Percentiles rank a stretch among this genome's conserved stretches.
Conservation (phyloP, 2,113 vertebrate species). For the Percina caprodes region DNA sequence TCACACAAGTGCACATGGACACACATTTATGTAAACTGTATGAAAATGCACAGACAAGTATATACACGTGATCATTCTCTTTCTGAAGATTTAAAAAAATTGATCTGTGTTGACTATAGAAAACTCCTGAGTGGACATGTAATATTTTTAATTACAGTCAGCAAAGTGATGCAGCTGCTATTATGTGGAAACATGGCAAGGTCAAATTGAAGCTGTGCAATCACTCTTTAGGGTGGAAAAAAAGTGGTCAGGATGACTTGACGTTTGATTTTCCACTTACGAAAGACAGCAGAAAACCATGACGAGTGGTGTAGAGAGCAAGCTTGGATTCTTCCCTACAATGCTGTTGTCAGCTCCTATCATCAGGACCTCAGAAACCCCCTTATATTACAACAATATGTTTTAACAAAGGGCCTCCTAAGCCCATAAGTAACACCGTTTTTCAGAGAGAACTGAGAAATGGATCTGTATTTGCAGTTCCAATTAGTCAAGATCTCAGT, state of each 20-base stretch:
- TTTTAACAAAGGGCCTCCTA: not conserved
- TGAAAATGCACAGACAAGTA: slow-evolving; percentile 6
- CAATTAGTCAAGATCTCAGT: slow-evolving; percentile 2
- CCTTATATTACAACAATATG: not conserved
- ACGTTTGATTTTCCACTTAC: slow-evolving; percentile 50
- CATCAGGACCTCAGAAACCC: not conserved
- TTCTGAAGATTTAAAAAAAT: slow-evolving; percentile 18
- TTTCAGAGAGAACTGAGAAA: not conserved
- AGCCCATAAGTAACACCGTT: not conserved
- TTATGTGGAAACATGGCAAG: slow-evolving; percentile 43
- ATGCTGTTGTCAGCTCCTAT: slow-evolving; percentile 24
- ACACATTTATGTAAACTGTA: not conserved
- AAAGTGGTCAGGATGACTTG: slow-evolving; percentile 20
- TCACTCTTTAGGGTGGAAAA: slow-evolving; percentile 25
- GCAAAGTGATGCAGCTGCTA: slow-evolving; percentile 41
- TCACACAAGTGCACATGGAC: not conserved
- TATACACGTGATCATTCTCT: slow-evolving; percentile 3
- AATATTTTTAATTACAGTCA: slow-evolving; percentile 52
- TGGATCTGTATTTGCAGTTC: slow-evolving; percentile 23
- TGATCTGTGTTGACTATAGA: slow-evolving; percentile 28
- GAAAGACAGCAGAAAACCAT: slow-evolving; percentile 7
- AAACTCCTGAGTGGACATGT: slow-evolving; percentile 44
- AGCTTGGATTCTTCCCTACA: not conserved
- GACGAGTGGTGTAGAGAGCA: slow-evolving; percentile 13
- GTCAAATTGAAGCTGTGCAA: slow-evolving; percentile 48